phyloP scores from a whole-genome alignment of 2,888 invertebrate genomes.

The Cheilosia vernalis region DNA sequence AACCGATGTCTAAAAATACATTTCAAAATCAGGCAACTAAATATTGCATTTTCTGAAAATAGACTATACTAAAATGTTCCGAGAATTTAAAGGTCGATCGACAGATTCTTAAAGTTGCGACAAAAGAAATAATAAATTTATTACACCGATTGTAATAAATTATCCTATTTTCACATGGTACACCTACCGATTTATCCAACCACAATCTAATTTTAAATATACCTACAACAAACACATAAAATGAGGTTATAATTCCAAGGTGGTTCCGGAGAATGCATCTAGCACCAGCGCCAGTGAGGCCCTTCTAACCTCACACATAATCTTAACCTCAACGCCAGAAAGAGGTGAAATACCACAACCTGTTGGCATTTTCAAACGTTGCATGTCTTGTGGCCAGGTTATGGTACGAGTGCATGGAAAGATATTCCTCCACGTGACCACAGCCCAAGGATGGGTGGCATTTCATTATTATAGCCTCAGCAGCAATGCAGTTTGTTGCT shows the following conservation, averaged over 20 bases:
- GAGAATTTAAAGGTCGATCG: constrained; percentile 61
- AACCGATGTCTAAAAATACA: not conserved
- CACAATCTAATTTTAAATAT: constrained; percentile 71
- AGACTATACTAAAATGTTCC: constrained; percentile 7
- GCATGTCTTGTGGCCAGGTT: not conserved
- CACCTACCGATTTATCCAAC: constrained; percentile 53
- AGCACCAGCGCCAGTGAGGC: constrained; percentile 18
- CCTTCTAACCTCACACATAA: constrained; percentile 45
- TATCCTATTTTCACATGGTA: constrained; percentile 62
- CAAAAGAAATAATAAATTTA: constrained; percentile 58
- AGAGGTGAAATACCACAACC: constrained; percentile 71
- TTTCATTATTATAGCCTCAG: constrained; percentile 21
- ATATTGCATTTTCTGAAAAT: constrained; percentile 9
- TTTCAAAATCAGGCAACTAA: not conserved
- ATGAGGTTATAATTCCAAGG: constrained; percentile 74
- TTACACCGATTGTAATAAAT: constrained; percentile 60
- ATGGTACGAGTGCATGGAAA: constrained; percentile 2
- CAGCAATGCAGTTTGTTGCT: constrained; percentile 73
- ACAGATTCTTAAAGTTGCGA: constrained; percentile 37
- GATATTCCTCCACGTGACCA: constrained; percentile 40
- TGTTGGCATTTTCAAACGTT: constrained; percentile 69
- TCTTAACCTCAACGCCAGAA: constrained; percentile 32
- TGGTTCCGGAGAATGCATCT: constrained; percentile 73
- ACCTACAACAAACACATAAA: constrained; percentile 67
- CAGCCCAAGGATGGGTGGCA: constrained; percentile 34